These are phyloP conservation scores for Acyrthosiphon pisum DNA, from an alignment of 1,140 invertebrate species.

Conservation along the genomic window DNA sequence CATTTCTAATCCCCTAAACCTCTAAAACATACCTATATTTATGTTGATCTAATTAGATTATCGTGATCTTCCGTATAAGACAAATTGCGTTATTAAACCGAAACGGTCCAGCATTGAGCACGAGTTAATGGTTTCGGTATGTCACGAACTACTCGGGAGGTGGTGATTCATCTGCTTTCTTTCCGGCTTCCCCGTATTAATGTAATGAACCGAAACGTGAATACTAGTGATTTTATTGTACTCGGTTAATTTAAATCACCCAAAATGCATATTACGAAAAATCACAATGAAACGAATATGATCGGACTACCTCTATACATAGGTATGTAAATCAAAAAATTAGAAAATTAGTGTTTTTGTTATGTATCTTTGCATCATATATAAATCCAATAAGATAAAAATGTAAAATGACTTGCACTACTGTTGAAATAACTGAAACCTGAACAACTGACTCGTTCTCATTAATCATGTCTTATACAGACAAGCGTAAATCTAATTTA, in stretches of 20 bases:
- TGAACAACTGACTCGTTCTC: not conserved
- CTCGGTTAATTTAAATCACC: not conserved
- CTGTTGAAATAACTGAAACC: conserved; percentile 10
- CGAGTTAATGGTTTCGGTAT: conserved; percentile 35
- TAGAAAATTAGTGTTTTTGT: conserved; percentile 1
- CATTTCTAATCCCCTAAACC: not conserved
- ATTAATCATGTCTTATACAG: conserved; percentile 21
- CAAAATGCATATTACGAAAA: not conserved
- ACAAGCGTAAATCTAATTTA: conserved; percentile 30
- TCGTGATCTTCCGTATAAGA: conserved; percentile 44
- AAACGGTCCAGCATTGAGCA: conserved; percentile 11
- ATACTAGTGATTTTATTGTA: not conserved
- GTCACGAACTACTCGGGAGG: conserved; percentile 43
- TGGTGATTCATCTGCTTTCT: not conserved
- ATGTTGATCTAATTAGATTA: conserved; percentile 45
- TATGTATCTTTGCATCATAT: not conserved
- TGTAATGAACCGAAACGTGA: conserved; percentile 18
- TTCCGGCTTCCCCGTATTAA: conserved; percentile 28
- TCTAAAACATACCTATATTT: not conserved
- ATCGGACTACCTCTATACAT: not conserved
- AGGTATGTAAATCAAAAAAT: conserved; percentile 6
- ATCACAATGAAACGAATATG: not conserved
- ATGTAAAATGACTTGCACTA: conserved; percentile 28
- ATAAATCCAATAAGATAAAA: conserved; percentile 5
- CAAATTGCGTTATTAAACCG: conserved; percentile 45